These are phyloP conservation scores for Ifrita kowaldi DNA, from an alignment of 2,113 vertebrate species.

Conservation along the genomic window DNA sequence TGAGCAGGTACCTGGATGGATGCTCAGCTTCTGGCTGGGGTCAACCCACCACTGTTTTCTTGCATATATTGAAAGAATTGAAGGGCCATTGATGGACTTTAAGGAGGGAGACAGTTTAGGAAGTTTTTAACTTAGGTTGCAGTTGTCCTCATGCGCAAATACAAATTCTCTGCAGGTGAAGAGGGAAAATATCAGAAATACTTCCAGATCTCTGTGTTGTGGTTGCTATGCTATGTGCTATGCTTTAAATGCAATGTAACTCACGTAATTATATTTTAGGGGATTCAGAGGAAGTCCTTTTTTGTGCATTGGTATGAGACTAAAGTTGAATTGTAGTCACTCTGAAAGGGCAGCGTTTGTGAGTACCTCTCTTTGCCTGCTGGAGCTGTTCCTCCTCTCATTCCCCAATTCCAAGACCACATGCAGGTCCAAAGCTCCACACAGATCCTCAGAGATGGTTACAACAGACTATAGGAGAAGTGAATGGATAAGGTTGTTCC, in stretches of 20 bases:
- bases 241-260: background rate
- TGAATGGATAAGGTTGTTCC: background rate
- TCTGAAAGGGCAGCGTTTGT: background rate
- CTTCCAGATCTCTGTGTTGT: background rate
- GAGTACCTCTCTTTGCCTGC: background rate
- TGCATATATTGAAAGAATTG: background rate
- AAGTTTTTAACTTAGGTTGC: background rate
- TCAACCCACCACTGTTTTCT: background rate
- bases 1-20: background rate
- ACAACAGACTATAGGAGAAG: background rate
- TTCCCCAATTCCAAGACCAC: background rate
- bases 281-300: accelerated
- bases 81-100: background rate
- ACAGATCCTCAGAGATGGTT: background rate
- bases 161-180: background rate
- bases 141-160: slow-evolving; percentile 7
- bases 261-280: background rate
- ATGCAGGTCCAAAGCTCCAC: background rate
- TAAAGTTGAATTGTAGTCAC: background rate
- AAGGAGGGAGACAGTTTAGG: background rate
- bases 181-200: background rate
- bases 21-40: background rate
- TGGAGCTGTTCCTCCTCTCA: background rate
- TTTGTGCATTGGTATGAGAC: background rate
- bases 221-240: background rate